phyloP scores from a whole-genome alignment of 2,888 invertebrate genomes.

The Sphaerophoria rueppellii region DNA sequence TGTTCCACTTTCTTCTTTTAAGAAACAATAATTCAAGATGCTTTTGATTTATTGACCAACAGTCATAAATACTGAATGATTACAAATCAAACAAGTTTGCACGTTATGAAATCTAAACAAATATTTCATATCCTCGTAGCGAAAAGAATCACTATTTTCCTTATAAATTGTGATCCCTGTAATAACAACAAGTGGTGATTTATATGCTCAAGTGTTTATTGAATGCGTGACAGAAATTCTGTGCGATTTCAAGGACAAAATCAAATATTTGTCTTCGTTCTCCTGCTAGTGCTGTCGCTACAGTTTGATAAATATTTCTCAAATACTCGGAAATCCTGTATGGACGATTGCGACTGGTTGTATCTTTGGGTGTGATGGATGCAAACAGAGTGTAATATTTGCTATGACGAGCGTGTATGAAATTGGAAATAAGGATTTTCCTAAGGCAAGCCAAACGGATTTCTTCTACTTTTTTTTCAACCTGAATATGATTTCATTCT shows the following conservation, averaged over 20 bases:
- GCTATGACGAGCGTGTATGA: conserved; percentile 59
- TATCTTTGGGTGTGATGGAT: conserved; percentile 38
- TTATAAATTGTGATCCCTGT: conserved; percentile 46
- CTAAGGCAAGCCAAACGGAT: conserved; percentile 14
- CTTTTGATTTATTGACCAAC: background rate
- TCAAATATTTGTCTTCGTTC: conserved; percentile 67
- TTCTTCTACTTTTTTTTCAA: too few relatives aligned
- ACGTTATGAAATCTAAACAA: conserved; percentile 61
- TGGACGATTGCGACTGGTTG: background rate
- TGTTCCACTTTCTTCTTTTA: too few relatives aligned
- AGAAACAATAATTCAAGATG: too few relatives aligned
- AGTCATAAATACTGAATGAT: background rate
- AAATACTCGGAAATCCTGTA: background rate
- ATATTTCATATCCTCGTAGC: conserved; percentile 43
- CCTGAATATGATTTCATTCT: conserved; percentile 47
- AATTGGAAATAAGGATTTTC: conserved; percentile 67
- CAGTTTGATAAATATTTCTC: conserved; percentile 4
- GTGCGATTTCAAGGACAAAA: conserved; percentile 76
- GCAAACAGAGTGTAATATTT: conserved; percentile 42
- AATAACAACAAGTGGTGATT: conserved; percentile 48
- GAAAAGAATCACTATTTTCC: conserved; percentile 18
- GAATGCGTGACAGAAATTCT: conserved; percentile 80
- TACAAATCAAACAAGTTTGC: conserved; percentile 25
- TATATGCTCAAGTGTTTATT: conserved; percentile 81
- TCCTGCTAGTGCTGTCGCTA: background rate